Conservation (phyloP, 2,797 vertebrate genomes). For the Sebastes iracundus region DNA sequence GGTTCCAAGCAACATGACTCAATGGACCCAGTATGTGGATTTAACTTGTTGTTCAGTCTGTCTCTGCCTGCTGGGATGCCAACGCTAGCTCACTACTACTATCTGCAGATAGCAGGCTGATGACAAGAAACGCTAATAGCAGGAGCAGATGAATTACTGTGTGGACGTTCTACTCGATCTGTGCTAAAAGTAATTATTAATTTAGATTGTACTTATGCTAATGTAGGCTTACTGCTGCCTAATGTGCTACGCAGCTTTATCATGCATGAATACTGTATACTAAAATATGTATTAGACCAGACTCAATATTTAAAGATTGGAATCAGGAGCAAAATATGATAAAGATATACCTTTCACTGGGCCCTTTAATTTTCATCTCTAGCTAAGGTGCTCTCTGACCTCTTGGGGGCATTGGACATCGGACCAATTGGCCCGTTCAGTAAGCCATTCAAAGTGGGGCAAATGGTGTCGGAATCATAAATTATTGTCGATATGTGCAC, state of each 20-base stretch:
- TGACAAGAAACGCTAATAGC: not conserved
- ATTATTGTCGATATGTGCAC: not conserved
- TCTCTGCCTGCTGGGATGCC: not conserved
- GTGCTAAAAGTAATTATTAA: not conserved
- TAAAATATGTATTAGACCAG: not conserved
- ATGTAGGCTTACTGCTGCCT: not conserved
- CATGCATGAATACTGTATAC: not conserved
- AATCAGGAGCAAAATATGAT: not conserved
- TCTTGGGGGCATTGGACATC: fast-evolving
- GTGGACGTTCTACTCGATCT: not conserved
- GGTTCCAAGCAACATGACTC: not conserved
- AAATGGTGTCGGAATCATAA: not conserved
- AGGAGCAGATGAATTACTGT: not conserved
- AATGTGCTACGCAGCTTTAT: not conserved
- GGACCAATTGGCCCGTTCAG: not conserved
- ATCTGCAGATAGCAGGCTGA: not conserved
- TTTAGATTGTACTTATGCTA: not conserved
- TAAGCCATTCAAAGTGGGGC: not conserved
- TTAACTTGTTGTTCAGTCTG: not conserved
- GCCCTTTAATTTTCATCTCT: not conserved
- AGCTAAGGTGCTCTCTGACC: not conserved
- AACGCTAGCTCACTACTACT: not conserved
- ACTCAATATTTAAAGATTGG: no score
- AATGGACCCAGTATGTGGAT: not conserved
- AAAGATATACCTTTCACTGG: not conserved